These are phyloP conservation scores for Cheilosia scutellata DNA, from an alignment of 2,888 invertebrate genomes.

Conservation along the genomic window DNA sequence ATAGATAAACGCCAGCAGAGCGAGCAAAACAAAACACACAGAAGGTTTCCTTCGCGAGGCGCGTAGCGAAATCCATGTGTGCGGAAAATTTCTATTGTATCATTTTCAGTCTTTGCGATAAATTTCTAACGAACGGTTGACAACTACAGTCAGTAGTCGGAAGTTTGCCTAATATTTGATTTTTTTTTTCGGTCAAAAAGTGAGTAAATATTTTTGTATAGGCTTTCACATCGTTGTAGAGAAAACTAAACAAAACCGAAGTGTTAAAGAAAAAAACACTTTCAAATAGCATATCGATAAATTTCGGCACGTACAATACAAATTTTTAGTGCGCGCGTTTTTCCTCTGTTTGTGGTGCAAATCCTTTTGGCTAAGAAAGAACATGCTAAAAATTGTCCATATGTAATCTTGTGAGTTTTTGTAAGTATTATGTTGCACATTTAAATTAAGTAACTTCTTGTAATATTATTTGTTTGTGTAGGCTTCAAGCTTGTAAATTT, in stretches of 20 bases:
- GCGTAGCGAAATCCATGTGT: constrained; percentile 64
- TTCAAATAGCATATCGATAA: constrained; percentile 58
- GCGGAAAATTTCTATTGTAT: constrained; percentile 49
- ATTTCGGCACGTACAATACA: constrained; percentile 57
- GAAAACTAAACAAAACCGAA: constrained; percentile 16
- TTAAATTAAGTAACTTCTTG: not conserved
- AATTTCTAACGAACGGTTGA: constrained; percentile 54
- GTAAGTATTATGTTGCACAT: constrained; percentile 47
- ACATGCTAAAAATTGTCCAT: constrained; percentile 30
- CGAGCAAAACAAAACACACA: constrained; percentile 53
- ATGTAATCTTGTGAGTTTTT: constrained; percentile 52
- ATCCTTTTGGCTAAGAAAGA: constrained; percentile 14
- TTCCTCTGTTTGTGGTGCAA: constrained; percentile 38
- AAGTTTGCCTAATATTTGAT: not conserved
- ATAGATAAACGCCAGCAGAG: constrained; percentile 65
- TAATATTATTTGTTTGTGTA: constrained; percentile 10
- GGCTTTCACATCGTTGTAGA: constrained; percentile 6
- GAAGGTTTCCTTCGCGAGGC: constrained; percentile 54
- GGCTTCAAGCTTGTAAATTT: constrained; percentile 35
- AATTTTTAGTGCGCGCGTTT: constrained; percentile 67
- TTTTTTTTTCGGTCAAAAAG: not conserved
- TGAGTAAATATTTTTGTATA: not conserved
- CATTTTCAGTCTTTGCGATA: constrained; percentile 61
- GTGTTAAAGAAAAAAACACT: constrained; percentile 26
- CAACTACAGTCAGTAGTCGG: not conserved